A percentile compares a stretch with the other conserved stretches of the same genome.
phyloP scores from a whole-genome alignment of 2,888 invertebrate species.

The Agonum fuliginosum region DNA sequence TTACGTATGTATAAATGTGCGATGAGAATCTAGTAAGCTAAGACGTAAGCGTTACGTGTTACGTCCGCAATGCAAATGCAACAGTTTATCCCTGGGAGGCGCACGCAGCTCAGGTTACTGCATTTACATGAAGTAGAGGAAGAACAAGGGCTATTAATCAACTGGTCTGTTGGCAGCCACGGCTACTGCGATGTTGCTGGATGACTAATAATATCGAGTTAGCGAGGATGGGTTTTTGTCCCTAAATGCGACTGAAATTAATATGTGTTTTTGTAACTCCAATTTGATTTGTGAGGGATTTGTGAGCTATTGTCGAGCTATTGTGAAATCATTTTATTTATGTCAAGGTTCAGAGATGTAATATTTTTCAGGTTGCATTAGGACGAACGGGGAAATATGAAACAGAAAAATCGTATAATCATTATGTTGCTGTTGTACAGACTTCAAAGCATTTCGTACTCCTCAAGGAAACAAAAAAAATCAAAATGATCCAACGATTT shows the following conservation, averaged over 20 bases:
- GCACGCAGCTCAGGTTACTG: conserved; percentile 19
- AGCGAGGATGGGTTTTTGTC: neutral
- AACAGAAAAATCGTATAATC: no score
- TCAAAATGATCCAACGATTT: no score
- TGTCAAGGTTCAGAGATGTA: no score
- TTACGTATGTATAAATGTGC: conserved; percentile 21
- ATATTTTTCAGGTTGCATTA: no score
- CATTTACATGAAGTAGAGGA: conserved; percentile 32
- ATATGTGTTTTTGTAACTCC: neutral
- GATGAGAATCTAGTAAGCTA: conserved; percentile 19
- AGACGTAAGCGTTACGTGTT: neutral
- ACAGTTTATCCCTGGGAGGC: conserved; percentile 42
- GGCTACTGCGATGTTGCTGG: conserved; percentile 10
- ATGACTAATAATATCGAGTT: conserved; percentile 34
- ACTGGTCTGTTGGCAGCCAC: conserved; percentile 4
- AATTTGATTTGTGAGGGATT: neutral
- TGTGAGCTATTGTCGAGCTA: no score
- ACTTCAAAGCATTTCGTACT: no score
- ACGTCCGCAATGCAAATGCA: conserved; percentile 39
- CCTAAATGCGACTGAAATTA: neutral
- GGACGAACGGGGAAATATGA: no score
- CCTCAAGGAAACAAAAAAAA: no score
- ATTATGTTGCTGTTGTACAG: no score
- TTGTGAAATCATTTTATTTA: neutral
- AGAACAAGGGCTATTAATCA: conserved; percentile 30